Base-by-base conservation (phyloP, 2,888 invertebrate genomes). In the Rhamnusium bicolor region DNA sequence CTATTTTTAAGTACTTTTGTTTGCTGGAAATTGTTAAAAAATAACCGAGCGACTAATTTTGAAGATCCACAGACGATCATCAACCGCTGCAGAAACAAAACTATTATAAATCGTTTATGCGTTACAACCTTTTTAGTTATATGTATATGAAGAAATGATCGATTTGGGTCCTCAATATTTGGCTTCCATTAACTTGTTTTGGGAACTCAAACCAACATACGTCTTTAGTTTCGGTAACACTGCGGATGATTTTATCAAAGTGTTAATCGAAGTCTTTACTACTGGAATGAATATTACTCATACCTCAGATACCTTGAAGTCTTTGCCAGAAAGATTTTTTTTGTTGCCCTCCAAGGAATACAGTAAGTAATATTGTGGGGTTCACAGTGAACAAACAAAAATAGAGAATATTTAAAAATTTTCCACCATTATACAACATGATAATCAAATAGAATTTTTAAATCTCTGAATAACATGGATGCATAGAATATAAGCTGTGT, bases 111-210 rank as follows among this genome's bases (percentile, higher is more conserved):
- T 54, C 40, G 19, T 58, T 24, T 51, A n/a, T n/a, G n/a, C 46
- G 63, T 75, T 49, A 54, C 46, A 1, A 49, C 19, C 14, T 62
- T 46, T 84, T 47, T 82, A 93, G 91, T 84, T 95, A 1, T 90
- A 90, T 84, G 88, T 94, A 61, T 89, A 95, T 81, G 91, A 93
- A 76, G 95, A 95, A 86, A 90, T 92, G 73, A 87, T 90, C 16
- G 95, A 95, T 85, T 89, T 91, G 0, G 88, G 89, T 0, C 92
- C 93, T 0, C 91, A 92, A 79, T 93, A 92, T 85, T 88, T 89
- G 69, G 89, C 93, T 76, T 90, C 93, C 54, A 88, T 89, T 40
- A 89, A 89, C 67, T 83, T 94, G 8, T 92, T 90, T 83, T 89
- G 90, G 4, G 93, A 93, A 86, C 90, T 92, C 14, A 89, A 90